These are phyloP conservation scores for Megalops atlanticus DNA, from an alignment of 2,113 vertebrate genomes.

Conservation along the genomic window DNA sequence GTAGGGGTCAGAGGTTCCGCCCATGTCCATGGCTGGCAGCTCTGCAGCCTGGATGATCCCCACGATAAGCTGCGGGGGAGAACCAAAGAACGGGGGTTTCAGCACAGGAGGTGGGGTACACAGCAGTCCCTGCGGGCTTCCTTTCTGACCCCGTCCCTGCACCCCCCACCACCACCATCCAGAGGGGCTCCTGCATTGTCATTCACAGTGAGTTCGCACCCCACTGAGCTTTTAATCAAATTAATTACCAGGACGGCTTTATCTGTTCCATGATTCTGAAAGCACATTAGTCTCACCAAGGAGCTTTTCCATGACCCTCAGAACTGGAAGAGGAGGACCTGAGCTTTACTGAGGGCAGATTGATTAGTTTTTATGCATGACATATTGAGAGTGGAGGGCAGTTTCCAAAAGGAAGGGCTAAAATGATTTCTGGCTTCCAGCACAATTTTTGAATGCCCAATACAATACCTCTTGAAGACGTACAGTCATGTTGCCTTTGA, in stretches of 20 bases:
- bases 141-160: no score
- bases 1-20: constrained; percentile 87
- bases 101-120: neutral
- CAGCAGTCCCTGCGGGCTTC: constrained; percentile 18
- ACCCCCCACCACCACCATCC: constrained; percentile 39
- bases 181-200: neutral
- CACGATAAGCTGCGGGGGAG: constrained; percentile 66
- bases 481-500: no score
- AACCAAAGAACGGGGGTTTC: constrained; percentile 22
- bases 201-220: neutral
- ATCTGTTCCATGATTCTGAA: neutral
- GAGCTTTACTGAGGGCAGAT: no score
- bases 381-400: no score
- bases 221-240: neutral
- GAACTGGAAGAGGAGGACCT: neutral
- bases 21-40: constrained; percentile 88
- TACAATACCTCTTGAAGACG: no score
- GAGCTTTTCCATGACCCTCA: neutral
- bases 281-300: neutral
- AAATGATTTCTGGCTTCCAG: no score
- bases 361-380: no score
- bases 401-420: no score
- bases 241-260: neutral
- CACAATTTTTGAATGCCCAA: no score
- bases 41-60: constrained; percentile 86